These are phyloP conservation scores for Celastrina argiolus DNA, from an alignment of 2,888 invertebrate genomes.

Conservation along the genomic window DNA sequence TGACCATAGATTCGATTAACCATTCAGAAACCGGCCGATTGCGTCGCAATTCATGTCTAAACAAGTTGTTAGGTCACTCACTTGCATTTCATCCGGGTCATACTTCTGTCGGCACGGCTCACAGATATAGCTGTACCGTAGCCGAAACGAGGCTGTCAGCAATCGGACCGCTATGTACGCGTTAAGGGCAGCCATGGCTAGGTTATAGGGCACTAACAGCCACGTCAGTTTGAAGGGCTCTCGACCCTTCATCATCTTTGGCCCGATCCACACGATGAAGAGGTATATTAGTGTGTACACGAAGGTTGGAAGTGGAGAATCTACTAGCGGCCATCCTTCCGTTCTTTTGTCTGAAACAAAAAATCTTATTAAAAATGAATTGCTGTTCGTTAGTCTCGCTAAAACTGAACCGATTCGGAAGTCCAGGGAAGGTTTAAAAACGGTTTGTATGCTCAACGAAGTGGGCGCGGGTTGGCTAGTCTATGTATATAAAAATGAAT, in stretches of 20 bases:
- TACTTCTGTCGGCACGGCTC: constrained; percentile 88
- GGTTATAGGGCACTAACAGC: constrained; percentile 89
- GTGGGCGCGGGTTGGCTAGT: too few relatives aligned
- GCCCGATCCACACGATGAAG: constrained; percentile 87
- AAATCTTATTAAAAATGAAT: constrained; percentile 13
- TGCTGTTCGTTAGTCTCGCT: too few relatives aligned
- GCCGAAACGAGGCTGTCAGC: constrained; percentile 83
- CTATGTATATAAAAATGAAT: too few relatives aligned
- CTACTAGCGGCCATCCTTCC: constrained; percentile 90
- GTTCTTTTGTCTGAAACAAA: constrained; percentile 84
- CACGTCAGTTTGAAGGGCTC: constrained; percentile 86
- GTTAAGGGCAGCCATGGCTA: constrained; percentile 89
- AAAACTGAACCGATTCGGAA: too few relatives aligned
- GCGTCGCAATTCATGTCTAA: too few relatives aligned
- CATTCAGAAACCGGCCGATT: too few relatives aligned
- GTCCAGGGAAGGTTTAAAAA: too few relatives aligned
- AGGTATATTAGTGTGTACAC: constrained; percentile 84
- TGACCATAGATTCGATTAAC: too few relatives aligned
- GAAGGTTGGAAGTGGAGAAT: constrained; percentile 86
- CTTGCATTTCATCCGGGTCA: constrained; percentile 89
- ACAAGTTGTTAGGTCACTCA: constrained; percentile 53
- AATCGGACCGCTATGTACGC: constrained; percentile 89
- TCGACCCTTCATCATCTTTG: constrained; percentile 87
- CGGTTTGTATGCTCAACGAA: too few relatives aligned
- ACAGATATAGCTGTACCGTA: constrained; percentile 91